Base-by-base conservation (phyloP, 2,888 invertebrate species). In the Diplolepis rosae region DNA sequence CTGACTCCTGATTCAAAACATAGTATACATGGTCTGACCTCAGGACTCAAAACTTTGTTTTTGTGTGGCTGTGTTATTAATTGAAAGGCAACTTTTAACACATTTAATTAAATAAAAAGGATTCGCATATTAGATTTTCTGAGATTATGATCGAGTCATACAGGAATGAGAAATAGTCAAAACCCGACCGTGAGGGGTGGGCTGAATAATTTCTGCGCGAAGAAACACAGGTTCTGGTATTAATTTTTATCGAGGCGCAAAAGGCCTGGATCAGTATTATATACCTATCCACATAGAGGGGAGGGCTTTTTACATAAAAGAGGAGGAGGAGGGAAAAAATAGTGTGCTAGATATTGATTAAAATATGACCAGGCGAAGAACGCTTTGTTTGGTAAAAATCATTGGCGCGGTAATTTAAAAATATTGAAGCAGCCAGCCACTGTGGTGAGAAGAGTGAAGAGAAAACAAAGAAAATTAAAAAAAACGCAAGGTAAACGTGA, bases 361-460 rank as follows among this genome's bases (percentile, higher is more conserved):
- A 87, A 88, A 85, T 85, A 83, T 84, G 83, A 85, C 79, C 82
- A 80, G 75, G 79, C 80, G 84, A 83, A 80, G 84, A 85, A 82
- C 79, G 83, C 84, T 87, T 87, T 88, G 87, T 87, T 86, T 85
- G 82, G 75, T 68, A 79, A 82, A 84, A 87, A 85, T 86, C 85
- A 86, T 87, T 80, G 82, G 80, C 81, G 73, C 81, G 84, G 81
- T 86, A 86, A 87, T 88, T 87, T 84, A 83, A 84, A 88, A 87
- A 87, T 86, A 88, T 87, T 83, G 83, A 82, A 82, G 80, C 79
- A 73, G 73, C 77, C 72, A n/a, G n/a, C n/a, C n/a, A n/a, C n/a
- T n/a, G n/a, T n/a, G n/a, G 73, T 65, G 72, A 45, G 66, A 74
- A 54, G 69, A 68, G 69, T 70, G 30, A 66, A 65, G 61, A 73